Percentiles rank a stretch among this genome's conserved stretches.
phyloP scores from a whole-genome alignment of 2,888 invertebrate genomes.

The Cerceris ruficornis region DNA sequence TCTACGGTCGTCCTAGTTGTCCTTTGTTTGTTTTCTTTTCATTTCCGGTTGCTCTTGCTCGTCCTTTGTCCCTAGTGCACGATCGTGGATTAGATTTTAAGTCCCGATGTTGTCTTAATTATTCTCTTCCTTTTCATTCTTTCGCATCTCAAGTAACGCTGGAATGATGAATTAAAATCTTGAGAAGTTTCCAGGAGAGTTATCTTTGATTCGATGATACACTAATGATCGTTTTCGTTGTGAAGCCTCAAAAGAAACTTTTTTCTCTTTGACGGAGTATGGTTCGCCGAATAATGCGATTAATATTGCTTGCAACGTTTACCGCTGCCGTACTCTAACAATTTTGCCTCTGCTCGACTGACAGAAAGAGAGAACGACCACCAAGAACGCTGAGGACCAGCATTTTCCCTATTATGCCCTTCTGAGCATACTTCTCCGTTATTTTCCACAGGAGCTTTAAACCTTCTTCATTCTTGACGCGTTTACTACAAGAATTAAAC shows the following conservation, averaged over 20 bases:
- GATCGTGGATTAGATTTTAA: not conserved
- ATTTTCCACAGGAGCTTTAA: no score
- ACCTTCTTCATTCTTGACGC: no score
- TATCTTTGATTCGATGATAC: not conserved
- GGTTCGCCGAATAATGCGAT: slow-evolving; percentile 37
- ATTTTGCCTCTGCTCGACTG: slow-evolving; percentile 43
- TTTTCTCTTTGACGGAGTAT: slow-evolving; percentile 46
- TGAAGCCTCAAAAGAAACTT: slow-evolving; percentile 33
- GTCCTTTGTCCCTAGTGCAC: not conserved
- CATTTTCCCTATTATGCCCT: no score
- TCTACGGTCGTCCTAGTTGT: not conserved
- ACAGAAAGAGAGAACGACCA: slow-evolving; percentile 20
- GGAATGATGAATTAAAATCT: not conserved
- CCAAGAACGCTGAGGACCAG: not conserved
- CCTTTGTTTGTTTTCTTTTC: not conserved
- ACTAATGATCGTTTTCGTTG: not conserved
- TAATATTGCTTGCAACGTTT: slow-evolving; percentile 52
- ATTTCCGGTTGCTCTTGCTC: not conserved
- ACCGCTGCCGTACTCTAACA: slow-evolving; percentile 45
- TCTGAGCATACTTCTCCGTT: no score
- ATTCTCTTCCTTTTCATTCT: no score
- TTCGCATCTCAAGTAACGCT: no score
- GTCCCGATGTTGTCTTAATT: no score
- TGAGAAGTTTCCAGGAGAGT: not conserved
- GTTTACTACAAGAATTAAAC: no score